Evolutionary conservation across 2,888 invertebrate genomes (phyloP).

Genomic region (Erannis defoliaria): DNA sequence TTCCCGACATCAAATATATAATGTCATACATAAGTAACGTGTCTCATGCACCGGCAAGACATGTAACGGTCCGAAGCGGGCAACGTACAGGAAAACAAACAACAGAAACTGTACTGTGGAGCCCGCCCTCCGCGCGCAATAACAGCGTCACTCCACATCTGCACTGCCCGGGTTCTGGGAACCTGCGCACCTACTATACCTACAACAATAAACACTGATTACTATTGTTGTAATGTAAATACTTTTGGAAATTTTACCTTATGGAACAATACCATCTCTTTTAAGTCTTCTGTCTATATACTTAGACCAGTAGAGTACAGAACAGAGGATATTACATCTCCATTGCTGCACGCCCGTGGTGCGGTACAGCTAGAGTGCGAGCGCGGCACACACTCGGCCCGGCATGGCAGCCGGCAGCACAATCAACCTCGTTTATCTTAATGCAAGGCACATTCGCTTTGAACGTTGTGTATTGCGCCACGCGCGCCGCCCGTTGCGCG

Average conservation of each 20-base stretch:
- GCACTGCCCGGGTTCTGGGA: neutral
- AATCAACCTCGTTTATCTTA: conserved; percentile 67
- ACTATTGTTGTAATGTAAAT: neutral
- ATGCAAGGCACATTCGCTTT: conserved; percentile 81
- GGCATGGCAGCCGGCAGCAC: conserved; percentile 14
- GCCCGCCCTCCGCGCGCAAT: neutral
- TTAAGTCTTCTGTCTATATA: too few relatives aligned
- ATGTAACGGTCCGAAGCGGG: too few relatives aligned
- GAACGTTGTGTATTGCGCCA: conserved; percentile 82
- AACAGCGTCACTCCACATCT: neutral
- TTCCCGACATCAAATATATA: too few relatives aligned
- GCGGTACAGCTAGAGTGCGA: neutral
- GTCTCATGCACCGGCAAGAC: too few relatives aligned
- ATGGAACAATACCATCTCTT: too few relatives aligned
- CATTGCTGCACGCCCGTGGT: too few relatives aligned
- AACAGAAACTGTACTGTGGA: neutral
- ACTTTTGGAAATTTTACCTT: too few relatives aligned
- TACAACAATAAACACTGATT: neutral
- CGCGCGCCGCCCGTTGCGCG: conserved; percentile 45
- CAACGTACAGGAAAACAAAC: neutral
- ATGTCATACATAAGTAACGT: too few relatives aligned
- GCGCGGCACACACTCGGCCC: neutral
- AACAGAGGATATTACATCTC: too few relatives aligned
- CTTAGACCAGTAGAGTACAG: too few relatives aligned
- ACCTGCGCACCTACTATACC: neutral